These are phyloP conservation scores for Leptinotarsa juncta DNA, from an alignment of 2,888 invertebrate species.

Conservation along the genomic window DNA sequence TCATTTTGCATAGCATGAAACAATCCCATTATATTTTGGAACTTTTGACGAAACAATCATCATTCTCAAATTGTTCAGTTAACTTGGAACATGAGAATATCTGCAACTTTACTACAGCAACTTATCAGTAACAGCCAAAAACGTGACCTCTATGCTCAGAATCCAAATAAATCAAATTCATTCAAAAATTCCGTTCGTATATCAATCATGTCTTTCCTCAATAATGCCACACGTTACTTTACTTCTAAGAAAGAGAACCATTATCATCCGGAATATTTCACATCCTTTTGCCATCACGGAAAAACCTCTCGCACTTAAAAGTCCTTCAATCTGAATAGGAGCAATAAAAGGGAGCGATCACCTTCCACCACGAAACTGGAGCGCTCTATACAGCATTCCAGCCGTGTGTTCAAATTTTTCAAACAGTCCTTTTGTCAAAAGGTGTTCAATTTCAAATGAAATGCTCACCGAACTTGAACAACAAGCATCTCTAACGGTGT, in stretches of 20 bases:
- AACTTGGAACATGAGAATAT: too few relatives aligned
- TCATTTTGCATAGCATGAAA: too few relatives aligned
- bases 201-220: background rate
- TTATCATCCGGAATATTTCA: background rate
- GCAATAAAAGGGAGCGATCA: constrained; percentile 32
- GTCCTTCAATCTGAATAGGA: constrained; percentile 31
- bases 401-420: constrained; percentile 4
- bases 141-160: too few relatives aligned
- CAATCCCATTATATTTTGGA: too few relatives aligned
- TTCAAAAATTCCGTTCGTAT: background rate
- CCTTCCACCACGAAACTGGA: constrained; percentile 13
- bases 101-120: too few relatives aligned
- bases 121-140: too few relatives aligned
- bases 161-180: background rate
- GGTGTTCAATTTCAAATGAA: constrained; percentile 12
- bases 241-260: background rate
- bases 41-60: too few relatives aligned
- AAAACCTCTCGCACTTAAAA: constrained; percentile 22
- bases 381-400: background rate
- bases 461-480: constrained; percentile 3
- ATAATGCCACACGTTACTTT: background rate
- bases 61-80: too few relatives aligned
- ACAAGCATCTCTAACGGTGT: background rate
- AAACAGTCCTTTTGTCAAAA: background rate
- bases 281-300: background rate